Percentiles rank a stretch among this genome's conserved stretches.
Conservation (phyloP, 2,113 vertebrate species). For the Pica pica region DNA sequence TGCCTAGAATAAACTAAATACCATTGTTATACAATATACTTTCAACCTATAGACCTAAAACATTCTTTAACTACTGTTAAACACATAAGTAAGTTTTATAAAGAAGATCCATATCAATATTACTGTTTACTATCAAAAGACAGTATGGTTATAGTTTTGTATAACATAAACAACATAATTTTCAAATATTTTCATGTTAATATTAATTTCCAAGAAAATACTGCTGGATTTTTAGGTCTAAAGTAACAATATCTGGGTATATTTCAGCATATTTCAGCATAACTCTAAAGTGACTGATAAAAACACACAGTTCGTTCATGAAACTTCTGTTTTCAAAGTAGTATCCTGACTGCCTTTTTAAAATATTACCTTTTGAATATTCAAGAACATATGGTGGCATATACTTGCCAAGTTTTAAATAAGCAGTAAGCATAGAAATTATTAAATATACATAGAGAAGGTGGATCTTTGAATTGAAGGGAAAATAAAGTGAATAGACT, state of each 20-base stretch:
- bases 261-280: not conserved
- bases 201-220: constrained; percentile 18
- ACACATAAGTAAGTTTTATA: not conserved
- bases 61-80: constrained; percentile 47
- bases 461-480: not conserved
- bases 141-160: not conserved
- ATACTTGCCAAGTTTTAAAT: not conserved
- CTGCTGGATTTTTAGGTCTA: constrained; percentile 2
- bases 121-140: constrained; percentile 4
- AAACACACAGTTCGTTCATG: constrained; percentile 23
- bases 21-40: constrained; percentile 76
- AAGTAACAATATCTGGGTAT: constrained; percentile 1
- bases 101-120: constrained; percentile 31
- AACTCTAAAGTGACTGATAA: not conserved
- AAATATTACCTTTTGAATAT: constrained; percentile 30
- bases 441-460: not conserved
- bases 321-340: constrained; percentile 17
- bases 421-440: not conserved
- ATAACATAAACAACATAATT: constrained; percentile 9
- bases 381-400: not conserved
- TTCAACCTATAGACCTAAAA: constrained; percentile 73
- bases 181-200: not conserved
- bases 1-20: constrained; percentile 85
- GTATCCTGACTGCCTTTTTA: not conserved
- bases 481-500: not conserved